phyloP scores from a whole-genome alignment of 2,113 vertebrate species.

The Vombatus ursinus region DNA sequence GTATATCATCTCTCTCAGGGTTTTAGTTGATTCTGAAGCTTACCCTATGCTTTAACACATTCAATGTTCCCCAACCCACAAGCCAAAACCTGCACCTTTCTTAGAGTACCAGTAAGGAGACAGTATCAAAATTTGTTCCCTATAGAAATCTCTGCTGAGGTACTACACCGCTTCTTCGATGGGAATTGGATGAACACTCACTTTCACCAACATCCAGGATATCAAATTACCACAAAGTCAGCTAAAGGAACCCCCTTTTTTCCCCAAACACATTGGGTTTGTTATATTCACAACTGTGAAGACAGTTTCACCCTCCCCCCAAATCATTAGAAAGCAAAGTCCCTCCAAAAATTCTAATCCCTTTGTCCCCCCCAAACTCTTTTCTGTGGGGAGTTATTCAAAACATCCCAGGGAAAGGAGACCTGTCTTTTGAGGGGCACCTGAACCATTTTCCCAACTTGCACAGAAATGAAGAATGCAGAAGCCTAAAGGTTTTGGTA shows the following conservation, averaged over 20 bases:
- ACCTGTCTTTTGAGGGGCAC: not conserved
- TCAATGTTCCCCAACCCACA: not conserved
- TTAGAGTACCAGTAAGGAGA: not conserved
- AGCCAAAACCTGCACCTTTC: not conserved
- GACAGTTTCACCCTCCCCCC: not conserved
- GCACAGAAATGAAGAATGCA: not conserved
- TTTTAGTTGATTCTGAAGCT: not conserved
- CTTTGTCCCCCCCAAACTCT: not conserved
- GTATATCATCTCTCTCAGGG: not conserved
- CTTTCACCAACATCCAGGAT: not conserved
- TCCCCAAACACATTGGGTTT: not conserved
- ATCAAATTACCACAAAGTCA: not conserved
- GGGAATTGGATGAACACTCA: not conserved
- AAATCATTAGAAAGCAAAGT: not conserved
- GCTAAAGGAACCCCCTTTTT: not conserved
- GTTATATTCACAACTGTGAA: not conserved
- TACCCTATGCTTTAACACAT: not conserved
- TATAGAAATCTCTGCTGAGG: not conserved
- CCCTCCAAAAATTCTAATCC: not conserved
- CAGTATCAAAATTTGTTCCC: not conserved
- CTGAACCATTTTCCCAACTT: not conserved
- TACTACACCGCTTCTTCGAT: not conserved
- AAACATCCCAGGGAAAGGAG: not conserved
- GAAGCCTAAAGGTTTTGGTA: not conserved
- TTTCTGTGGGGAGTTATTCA: not conserved